Percentiles rank a stretch among this genome's conserved stretches.
phyloP scores from a whole-genome alignment of 2,888 invertebrate species.

The Glyphotaelius pellucidus region DNA sequence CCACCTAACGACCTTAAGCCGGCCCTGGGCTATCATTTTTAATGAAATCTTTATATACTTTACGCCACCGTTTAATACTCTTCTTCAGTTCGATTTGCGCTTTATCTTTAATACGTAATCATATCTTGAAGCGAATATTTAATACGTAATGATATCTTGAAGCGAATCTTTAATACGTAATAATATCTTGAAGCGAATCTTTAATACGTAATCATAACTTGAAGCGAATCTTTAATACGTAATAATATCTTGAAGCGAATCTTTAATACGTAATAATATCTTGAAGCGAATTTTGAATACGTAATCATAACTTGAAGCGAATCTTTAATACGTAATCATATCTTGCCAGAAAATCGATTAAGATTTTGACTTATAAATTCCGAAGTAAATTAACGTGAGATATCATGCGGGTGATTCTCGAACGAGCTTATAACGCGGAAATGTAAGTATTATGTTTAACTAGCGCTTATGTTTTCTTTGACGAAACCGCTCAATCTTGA shows the following conservation, averaged over 20 bases:
- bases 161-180: conserved; percentile 16
- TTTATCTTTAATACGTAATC: conserved; percentile 17
- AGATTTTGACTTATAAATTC: not conserved
- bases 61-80: conserved; percentile 16
- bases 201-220: too few relatives aligned
- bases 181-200: not conserved
- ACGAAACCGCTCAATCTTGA: not conserved
- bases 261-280: too few relatives aligned
- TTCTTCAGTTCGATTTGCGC: not conserved
- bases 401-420: not conserved
- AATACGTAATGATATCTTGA: too few relatives aligned
- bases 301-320: conserved; percentile 9
- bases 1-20: conserved; percentile 37
- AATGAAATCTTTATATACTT: conserved; percentile 53
- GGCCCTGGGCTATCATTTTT: conserved; percentile 39
- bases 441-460: not conserved
- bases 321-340: too few relatives aligned
- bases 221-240: conserved; percentile 4
- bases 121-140: not conserved
- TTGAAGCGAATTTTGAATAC: not conserved
- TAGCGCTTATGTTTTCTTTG: not conserved
- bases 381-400: not conserved
- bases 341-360: not conserved
- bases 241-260: conserved; percentile 4
- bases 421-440: not conserved